A percentile compares a stretch with the other conserved stretches of the same genome.
Conservation (phyloP, 2,888 invertebrate genomes). For the Zonitis immaculata region DNA sequence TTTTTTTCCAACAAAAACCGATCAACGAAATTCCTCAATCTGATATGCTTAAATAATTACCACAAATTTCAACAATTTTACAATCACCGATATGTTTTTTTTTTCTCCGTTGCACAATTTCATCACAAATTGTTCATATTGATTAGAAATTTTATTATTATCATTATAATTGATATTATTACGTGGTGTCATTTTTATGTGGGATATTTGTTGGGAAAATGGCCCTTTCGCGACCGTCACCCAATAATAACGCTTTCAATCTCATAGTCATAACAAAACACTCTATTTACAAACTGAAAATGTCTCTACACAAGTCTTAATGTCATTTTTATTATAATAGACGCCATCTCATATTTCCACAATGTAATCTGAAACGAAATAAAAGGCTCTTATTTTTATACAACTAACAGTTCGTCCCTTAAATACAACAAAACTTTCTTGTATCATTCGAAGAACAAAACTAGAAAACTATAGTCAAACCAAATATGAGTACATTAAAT, state of each 20-base stretch:
- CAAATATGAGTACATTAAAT: no score
- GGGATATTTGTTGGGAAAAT: slow-evolving; percentile 33
- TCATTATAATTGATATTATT: slow-evolving; percentile 14
- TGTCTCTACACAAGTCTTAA: not conserved
- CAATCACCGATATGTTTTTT: slow-evolving; percentile 35
- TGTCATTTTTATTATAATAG: slow-evolving; percentile 13
- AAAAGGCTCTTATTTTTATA: not conserved
- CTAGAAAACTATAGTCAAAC: no score
- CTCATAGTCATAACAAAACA: slow-evolving; percentile 21
- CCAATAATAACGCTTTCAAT: slow-evolving; percentile 27
- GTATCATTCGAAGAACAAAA: no score
- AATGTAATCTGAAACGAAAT: slow-evolving; percentile 26
- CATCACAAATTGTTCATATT: slow-evolving; percentile 4
- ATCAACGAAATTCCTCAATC: slow-evolving; percentile 2
- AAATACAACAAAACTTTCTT: not conserved
- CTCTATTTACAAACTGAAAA: not conserved
- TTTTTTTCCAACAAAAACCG: slow-evolving; percentile 4
- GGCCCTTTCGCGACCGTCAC: slow-evolving; percentile 41
- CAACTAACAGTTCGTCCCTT: not conserved
- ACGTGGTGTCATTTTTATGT: slow-evolving; percentile 23
- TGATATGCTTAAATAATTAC: slow-evolving; percentile 27
- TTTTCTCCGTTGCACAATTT: slow-evolving; percentile 30
- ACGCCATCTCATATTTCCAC: slow-evolving; percentile 11
- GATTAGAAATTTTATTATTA: not conserved
- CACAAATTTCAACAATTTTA: no score